A percentile compares a stretch with the other conserved stretches of the same genome.
These are phyloP conservation scores for Neoitamus cyanurus DNA, from an alignment of 2,888 invertebrate species.

Conservation along the genomic window DNA sequence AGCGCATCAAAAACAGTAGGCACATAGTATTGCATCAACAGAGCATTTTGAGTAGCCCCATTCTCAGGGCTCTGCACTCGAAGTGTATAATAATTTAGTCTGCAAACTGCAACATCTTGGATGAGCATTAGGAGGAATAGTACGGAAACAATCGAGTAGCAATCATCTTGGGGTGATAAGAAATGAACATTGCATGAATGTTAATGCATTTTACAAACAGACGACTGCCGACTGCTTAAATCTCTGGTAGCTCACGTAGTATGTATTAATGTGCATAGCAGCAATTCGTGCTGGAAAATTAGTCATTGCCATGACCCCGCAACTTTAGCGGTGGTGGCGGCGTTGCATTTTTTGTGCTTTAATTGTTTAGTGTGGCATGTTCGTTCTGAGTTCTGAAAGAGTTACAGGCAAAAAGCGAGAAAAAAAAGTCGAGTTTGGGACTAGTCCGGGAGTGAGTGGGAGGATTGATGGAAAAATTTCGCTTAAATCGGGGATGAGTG, in stretches of 20 bases:
- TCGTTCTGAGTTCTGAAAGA: not conserved
- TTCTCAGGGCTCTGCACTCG: not conserved
- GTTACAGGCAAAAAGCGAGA: not conserved
- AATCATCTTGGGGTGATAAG: slow-evolving; percentile 7
- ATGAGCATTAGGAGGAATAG: not conserved
- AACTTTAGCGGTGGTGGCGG: not conserved
- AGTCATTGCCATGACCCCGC: slow-evolving; percentile 25
- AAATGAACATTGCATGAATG: not conserved
- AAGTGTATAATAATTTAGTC: not conserved
- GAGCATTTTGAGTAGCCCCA: not conserved
- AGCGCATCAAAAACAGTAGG: not conserved
- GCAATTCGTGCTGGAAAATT: not conserved
- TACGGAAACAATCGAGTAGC: not conserved
- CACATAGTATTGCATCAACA: not conserved
- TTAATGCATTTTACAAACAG: not conserved
- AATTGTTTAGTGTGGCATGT: not conserved
- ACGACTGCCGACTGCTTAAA: not conserved
- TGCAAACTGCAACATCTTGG: not conserved
- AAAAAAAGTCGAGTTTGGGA: not conserved
- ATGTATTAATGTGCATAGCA: not conserved
- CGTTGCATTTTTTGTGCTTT: not conserved
- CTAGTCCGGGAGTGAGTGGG: not conserved
- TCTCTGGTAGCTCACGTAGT: not conserved
- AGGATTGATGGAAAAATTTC: not conserved
- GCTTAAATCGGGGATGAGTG: not conserved